Evolutionary conservation across 1,140 invertebrate species (phyloP).

Genomic region (Agrypnia vestita): DNA sequence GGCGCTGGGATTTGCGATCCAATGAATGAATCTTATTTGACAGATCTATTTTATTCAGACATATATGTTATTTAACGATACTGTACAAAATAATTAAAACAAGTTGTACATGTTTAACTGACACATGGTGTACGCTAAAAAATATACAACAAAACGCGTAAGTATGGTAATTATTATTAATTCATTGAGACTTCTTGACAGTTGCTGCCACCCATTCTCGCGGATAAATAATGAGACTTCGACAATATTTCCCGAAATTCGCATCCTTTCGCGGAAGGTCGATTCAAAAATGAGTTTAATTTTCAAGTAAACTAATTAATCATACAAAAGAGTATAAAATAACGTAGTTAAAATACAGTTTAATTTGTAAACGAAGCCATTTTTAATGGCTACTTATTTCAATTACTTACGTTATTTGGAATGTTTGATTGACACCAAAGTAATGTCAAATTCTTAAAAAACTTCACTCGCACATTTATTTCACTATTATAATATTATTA

Average conservation of each 20-base stretch:
- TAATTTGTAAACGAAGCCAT: slow-evolving; percentile 52
- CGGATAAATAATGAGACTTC: slow-evolving; percentile 25
- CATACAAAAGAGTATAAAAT: slow-evolving; percentile 8
- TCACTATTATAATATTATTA: slow-evolving; percentile 1
- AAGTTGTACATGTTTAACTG: neutral
- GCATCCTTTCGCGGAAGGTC: neutral
- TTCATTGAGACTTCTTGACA: slow-evolving; percentile 43
- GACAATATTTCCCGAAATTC: neutral
- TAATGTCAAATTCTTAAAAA: slow-evolving; percentile 7
- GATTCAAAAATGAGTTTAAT: neutral
- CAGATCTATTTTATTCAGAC: too few relatives aligned
- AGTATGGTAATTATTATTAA: slow-evolving; percentile 31
- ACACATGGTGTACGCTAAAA: neutral
- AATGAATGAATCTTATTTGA: too few relatives aligned
- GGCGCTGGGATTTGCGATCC: too few relatives aligned
- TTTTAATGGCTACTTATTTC: slow-evolving; percentile 55
- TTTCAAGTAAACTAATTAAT: neutral
- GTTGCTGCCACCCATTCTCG: slow-evolving; percentile 49
- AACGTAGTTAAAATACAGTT: slow-evolving; percentile 27
- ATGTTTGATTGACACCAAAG: slow-evolving; percentile 14
- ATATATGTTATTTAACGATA: too few relatives aligned
- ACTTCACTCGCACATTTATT: slow-evolving; percentile 47
- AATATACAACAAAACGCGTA: neutral
- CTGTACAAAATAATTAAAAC: neutral
- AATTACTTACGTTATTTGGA: slow-evolving; percentile 49